These are phyloP conservation scores for Meles meles DNA, from an alignment of 2,113 vertebrate species.

Conservation along the genomic window DNA sequence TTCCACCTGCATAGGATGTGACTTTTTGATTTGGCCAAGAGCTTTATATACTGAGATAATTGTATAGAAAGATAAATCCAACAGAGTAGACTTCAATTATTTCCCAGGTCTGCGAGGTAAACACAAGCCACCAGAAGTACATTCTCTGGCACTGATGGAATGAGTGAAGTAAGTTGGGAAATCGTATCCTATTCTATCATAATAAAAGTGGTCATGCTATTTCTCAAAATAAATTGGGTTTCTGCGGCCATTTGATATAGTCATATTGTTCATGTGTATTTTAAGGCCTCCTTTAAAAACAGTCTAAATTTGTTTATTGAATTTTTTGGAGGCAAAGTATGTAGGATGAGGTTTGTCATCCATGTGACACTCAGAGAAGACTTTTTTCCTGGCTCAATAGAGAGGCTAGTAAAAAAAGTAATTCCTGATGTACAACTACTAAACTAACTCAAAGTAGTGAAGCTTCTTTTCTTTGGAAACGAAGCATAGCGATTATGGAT, in stretches of 20 bases:
- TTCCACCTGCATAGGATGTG: not conserved
- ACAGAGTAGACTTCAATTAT: not conserved
- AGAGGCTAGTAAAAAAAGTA: conserved; percentile 21
- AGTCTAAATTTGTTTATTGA: not conserved
- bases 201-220: conserved; percentile 16
- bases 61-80: not conserved
- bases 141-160: not conserved
- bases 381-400: not conserved
- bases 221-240: conserved; percentile 23
- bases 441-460: not conserved
- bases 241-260: not conserved
- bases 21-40: not conserved
- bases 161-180: not conserved
- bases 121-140: not conserved
- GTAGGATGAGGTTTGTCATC: not conserved
- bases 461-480: not conserved
- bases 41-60: not conserved
- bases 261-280: not conserved
- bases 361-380: not conserved
- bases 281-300: conserved; percentile 36
- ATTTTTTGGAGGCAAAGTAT: not conserved
- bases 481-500: not conserved
- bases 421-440: not conserved
- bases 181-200: not conserved
- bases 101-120: not conserved